These are phyloP conservation scores for Melanotaenia pygmaea DNA, from an alignment of 2,797 vertebrate species.

Conservation along the genomic window DNA sequence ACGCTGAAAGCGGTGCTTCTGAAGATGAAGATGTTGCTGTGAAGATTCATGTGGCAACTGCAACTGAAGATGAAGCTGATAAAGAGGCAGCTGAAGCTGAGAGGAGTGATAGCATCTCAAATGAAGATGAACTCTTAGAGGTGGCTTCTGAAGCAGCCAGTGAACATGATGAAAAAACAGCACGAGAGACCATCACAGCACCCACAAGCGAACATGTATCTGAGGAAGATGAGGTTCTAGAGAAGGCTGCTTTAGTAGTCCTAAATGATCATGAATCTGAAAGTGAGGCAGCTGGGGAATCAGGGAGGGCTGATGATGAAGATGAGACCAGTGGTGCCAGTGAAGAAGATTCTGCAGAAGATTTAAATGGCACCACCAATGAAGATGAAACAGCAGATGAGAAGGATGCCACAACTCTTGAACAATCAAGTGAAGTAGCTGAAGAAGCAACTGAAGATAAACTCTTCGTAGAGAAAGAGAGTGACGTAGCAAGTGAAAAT, in stretches of 20 bases:
- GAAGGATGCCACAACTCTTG: constrained; percentile 8
- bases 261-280: constrained; percentile 40
- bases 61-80: neutral
- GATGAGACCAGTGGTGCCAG: constrained; percentile 15
- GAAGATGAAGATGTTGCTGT: constrained; percentile 5
- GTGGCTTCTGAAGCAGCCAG: neutral
- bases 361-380: constrained; percentile 16
- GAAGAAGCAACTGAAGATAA: constrained; percentile 40
- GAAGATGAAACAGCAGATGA: constrained; percentile 22
- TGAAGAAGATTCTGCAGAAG: constrained; percentile 30
- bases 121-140: constrained; percentile 36
- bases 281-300: constrained; percentile 28
- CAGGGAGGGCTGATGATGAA: neutral
- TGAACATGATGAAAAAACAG: constrained; percentile 24
- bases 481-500: constrained; percentile 12
- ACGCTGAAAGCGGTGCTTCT: neutral
- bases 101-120: neutral
- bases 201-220: constrained; percentile 26
- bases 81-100: neutral
- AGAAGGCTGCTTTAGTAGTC: neutral
- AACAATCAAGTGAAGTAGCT: constrained; percentile 5
- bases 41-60: neutral
- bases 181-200: neutral
- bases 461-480: neutral
- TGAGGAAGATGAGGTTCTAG: constrained; percentile 21